Conservation (phyloP, 2,113 vertebrate species). For the Ailurus styani region DNA sequence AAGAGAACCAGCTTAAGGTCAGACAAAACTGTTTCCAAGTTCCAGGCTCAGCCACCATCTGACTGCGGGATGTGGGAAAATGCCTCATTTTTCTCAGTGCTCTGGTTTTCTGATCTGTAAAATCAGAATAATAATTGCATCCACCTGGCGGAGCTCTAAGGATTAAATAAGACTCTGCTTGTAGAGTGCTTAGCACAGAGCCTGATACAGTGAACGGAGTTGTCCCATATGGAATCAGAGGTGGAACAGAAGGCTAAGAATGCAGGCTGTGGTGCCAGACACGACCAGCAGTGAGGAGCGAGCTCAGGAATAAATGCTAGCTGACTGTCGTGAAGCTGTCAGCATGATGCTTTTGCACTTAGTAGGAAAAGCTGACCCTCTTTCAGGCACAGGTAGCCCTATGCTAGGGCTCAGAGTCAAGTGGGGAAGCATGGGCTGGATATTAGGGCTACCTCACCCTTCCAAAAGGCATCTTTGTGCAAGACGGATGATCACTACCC, state of each 20-base stretch:
- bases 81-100: not conserved
- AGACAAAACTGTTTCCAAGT: not conserved
- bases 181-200: not conserved
- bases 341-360: not conserved
- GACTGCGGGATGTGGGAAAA: not conserved
- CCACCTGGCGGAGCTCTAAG: not conserved
- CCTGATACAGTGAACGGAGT: not conserved
- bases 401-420: too few species aligned
- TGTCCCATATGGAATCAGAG: not conserved
- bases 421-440: accelerated
- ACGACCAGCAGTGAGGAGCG: not conserved
- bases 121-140: not conserved
- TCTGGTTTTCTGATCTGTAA: not conserved
- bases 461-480: not conserved
- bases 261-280: not conserved
- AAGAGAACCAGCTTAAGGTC: not conserved
- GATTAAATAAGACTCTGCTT: not conserved
- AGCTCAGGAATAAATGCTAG: accelerated
- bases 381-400: not conserved
- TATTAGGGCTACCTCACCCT: not conserved
- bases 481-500: not conserved
- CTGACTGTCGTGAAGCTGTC: not conserved
- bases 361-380: not conserved
- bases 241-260: not conserved
- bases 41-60: not conserved